These are phyloP conservation scores for Lamellibrachia columna DNA, from an alignment of 2,888 invertebrate species.

Conservation along the genomic window DNA sequence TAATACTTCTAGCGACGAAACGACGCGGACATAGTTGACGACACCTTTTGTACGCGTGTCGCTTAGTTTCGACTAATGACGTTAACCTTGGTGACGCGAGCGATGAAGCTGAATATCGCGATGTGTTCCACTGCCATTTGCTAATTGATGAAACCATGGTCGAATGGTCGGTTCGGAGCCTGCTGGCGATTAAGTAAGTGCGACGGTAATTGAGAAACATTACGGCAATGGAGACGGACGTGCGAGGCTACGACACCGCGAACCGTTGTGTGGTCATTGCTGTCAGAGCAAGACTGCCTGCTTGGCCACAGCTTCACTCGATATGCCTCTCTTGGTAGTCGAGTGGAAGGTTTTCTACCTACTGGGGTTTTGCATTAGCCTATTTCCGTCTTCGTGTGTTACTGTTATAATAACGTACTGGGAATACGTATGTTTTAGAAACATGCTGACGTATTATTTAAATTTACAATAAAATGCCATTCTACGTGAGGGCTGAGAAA, in stretches of 20 bases:
- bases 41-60: neutral
- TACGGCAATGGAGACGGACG: neutral
- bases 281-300: neutral
- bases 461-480: no score
- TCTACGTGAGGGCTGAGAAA: no score
- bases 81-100: neutral
- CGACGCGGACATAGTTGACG: neutral
- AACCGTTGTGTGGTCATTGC: neutral
- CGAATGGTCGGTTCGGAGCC: neutral
- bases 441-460: no score
- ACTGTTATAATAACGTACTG: no score
- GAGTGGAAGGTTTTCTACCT: no score
- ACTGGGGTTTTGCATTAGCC: no score
- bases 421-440: no score
- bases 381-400: no score
- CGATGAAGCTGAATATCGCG: neutral
- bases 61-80: neutral
- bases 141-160: neutral
- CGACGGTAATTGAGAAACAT: neutral
- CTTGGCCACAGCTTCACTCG: neutral
- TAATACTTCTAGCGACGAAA: neutral
- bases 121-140: neutral
- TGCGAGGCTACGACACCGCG: neutral
- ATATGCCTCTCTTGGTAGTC: neutral
- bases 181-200: neutral